These are phyloP conservation scores for Amia ocellicauda DNA, from an alignment of 2,113 vertebrate species.

Conservation along the genomic window DNA sequence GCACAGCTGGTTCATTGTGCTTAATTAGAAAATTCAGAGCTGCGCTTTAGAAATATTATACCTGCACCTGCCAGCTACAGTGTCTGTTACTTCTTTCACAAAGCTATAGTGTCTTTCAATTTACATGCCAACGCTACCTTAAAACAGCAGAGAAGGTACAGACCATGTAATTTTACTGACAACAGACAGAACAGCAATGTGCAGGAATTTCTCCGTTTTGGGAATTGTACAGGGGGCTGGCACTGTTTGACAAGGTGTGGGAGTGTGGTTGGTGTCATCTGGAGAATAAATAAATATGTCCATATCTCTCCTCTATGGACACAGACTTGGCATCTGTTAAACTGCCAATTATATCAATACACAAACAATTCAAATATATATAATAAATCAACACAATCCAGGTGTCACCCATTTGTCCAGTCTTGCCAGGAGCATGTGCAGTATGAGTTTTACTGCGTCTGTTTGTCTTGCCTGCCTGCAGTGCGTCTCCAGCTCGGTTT, in stretches of 20 bases:
- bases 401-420: conserved; percentile 53
- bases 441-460: conserved; percentile 31
- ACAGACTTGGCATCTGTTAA: conserved; percentile 38
- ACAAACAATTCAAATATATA: conserved; percentile 14
- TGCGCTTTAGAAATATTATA: not conserved
- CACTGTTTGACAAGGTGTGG: too few species aligned
- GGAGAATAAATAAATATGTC: conserved; percentile 37
- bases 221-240: too few species aligned
- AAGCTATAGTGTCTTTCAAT: too few species aligned
- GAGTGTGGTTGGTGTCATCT: too few species aligned
- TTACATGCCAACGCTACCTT: too few species aligned
- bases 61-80: not conserved
- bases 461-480: conserved; percentile 41
- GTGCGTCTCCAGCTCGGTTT: conserved; percentile 30
- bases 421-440: conserved; percentile 35
- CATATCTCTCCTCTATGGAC: conserved; percentile 57
- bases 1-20: not conserved
- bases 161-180: too few species aligned
- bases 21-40: not conserved
- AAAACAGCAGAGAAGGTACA: too few species aligned
- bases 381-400: conserved; percentile 46
- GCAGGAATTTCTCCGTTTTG: too few species aligned
- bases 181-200: too few species aligned
- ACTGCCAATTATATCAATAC: conserved; percentile 31
- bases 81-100: too few species aligned